These are phyloP conservation scores for Noctua pronuba DNA, from an alignment of 2,888 invertebrate genomes.

Conservation along the genomic window DNA sequence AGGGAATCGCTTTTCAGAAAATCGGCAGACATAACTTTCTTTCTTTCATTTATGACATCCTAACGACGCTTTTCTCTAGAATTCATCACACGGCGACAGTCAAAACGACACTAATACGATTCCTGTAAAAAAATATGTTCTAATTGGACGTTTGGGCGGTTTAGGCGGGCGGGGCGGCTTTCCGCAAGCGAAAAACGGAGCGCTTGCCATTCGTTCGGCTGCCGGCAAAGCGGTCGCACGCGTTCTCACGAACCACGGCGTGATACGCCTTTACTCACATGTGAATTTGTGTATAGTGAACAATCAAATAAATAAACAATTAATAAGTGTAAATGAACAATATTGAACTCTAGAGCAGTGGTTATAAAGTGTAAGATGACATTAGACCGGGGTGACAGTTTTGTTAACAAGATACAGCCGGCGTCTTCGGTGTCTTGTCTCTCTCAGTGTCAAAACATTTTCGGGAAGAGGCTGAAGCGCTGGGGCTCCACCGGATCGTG, in stretches of 20 bases:
- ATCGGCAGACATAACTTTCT: constrained; percentile 26
- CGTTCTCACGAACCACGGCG: constrained; percentile 45
- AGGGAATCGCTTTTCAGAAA: constrained; percentile 16
- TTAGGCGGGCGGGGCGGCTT: constrained; percentile 81
- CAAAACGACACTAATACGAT: constrained; percentile 75
- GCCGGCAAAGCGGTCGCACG: constrained; percentile 80
- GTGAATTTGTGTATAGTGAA: constrained; percentile 57
- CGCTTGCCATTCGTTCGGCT: constrained; percentile 77
- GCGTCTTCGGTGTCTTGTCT: constrained; percentile 89
- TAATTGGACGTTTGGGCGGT: constrained; percentile 79
- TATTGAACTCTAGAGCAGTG: constrained; percentile 45
- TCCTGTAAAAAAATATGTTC: constrained; percentile 76
- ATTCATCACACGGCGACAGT: constrained; percentile 63
- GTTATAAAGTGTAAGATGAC: constrained; percentile 83
- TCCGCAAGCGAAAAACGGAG: constrained; percentile 80
- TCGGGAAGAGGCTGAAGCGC: constrained; percentile 92
- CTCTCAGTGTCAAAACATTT: constrained; percentile 91
- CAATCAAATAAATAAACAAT: constrained; percentile 45
- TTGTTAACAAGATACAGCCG: constrained; percentile 87
- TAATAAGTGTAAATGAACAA: constrained; percentile 52
- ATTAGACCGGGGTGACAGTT: constrained; percentile 87
- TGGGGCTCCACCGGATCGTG: constrained; percentile 94
- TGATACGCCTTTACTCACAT: constrained; percentile 44
- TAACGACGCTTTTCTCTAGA: constrained; percentile 57
- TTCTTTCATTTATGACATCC: constrained; percentile 50